A percentile compares a stretch with the other conserved stretches of the same genome.
Conservation (phyloP, 2,888 invertebrate genomes). For the Sesia bembeciformis region DNA sequence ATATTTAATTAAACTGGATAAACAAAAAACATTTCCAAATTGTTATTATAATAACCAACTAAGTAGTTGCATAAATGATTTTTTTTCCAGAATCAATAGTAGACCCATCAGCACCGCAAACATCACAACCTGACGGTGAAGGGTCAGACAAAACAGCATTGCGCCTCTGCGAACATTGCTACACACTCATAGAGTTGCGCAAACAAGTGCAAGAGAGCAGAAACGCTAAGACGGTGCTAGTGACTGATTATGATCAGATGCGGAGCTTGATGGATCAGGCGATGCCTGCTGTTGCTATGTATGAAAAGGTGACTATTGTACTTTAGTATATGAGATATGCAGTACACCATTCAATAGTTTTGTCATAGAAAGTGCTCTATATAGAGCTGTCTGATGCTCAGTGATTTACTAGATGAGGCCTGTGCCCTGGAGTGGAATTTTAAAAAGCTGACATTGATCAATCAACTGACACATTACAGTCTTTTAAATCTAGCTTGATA, state of each 20-base stretch:
- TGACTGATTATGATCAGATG: constrained; percentile 89
- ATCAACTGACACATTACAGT: too few relatives aligned
- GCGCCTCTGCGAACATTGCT: constrained; percentile 84
- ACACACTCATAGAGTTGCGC: constrained; percentile 86
- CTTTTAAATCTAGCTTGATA: too few relatives aligned
- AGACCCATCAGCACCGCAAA: constrained; percentile 53
- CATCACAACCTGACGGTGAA: constrained; percentile 36
- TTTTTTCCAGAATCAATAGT: constrained; percentile 50
- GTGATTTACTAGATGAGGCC: too few relatives aligned
- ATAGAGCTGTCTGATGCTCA: too few relatives aligned
- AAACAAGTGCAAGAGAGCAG: constrained; percentile 86
- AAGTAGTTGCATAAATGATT: neutral
- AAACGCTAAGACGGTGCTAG: constrained; percentile 84
- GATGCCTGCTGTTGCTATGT: constrained; percentile 78
- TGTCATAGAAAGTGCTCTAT: too few relatives aligned
- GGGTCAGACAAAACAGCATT: constrained; percentile 75
- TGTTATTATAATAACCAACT: neutral
- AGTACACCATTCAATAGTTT: too few relatives aligned
- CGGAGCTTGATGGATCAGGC: constrained; percentile 84
- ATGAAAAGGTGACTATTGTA: constrained; percentile 66
- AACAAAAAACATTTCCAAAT: neutral
- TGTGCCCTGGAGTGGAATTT: too few relatives aligned
- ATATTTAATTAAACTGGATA: too few relatives aligned
- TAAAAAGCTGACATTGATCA: too few relatives aligned
- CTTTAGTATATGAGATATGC: too few relatives aligned